Percentiles rank a stretch among this genome's conserved stretches.
These are phyloP conservation scores for Drosophila ficusphila DNA, from an alignment of 1,140 invertebrate species.

Conservation along the genomic window DNA sequence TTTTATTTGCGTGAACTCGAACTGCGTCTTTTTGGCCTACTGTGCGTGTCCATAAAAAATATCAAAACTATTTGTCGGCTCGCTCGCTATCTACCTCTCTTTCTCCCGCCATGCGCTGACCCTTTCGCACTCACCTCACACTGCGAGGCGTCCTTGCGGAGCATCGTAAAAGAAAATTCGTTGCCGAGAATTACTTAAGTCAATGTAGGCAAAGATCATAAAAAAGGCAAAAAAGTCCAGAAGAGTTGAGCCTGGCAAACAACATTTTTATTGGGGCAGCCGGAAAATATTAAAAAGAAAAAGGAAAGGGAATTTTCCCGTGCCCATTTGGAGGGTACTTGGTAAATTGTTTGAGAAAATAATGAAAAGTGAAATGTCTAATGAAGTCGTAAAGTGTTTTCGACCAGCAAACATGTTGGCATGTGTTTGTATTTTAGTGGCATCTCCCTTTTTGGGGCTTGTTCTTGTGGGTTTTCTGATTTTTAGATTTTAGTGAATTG, in stretches of 20 bases:
- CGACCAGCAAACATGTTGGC: conserved; percentile 56
- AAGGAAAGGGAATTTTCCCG: conserved; percentile 49
- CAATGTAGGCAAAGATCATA: conserved; percentile 76
- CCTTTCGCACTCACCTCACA: conserved; percentile 16
- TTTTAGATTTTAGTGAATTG: conserved; percentile 32
- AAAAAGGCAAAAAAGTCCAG: conserved; percentile 40
- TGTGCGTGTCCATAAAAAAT: conserved; percentile 58
- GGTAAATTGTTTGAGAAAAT: conserved; percentile 60
- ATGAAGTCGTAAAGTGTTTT: conserved; percentile 70
- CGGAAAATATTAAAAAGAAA: conserved; percentile 73
- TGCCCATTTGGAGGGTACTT: conserved; percentile 43
- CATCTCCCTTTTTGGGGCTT: conserved; percentile 28
- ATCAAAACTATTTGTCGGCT: conserved; percentile 64
- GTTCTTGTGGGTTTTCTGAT: conserved; percentile 58
- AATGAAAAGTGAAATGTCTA: conserved; percentile 76
- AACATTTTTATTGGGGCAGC: conserved; percentile 69
- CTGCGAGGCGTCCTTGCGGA: conserved; percentile 51
- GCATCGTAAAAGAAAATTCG: conserved; percentile 60
- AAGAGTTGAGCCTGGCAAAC: conserved; percentile 52
- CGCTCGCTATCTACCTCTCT: conserved; percentile 16
- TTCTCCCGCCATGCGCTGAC: not conserved
- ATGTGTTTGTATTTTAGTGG: conserved; percentile 25
- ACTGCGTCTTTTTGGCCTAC: conserved; percentile 41
- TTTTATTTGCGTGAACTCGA: conserved; percentile 49
- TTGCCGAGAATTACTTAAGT: conserved; percentile 78